Base-by-base conservation (phyloP, 1,140 invertebrate genomes). In the Drosophila subpulchrella region DNA sequence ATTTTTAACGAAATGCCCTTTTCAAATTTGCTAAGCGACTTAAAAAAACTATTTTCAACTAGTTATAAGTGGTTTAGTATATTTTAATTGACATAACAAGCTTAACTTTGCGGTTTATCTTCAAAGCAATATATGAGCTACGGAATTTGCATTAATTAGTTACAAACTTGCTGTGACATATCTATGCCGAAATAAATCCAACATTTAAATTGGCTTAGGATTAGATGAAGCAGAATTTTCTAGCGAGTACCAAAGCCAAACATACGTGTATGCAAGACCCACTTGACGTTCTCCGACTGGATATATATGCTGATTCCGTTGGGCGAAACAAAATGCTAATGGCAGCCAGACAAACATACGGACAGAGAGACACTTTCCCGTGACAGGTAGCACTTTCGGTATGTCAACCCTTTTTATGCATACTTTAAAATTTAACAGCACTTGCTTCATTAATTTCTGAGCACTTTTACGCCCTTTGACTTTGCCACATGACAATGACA, bases 381-480 rank as follows among this genome's bases (percentile, higher is more conserved):
- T 74, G 70, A 55, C 70, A 75, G 75, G 50, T 78, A 75, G 59
- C 60, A 67, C 51, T 85, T 65, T 59, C 32, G 36, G 58, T 65
- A 81, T 77, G 73, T 74, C 65, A 81, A 86, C 76, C 78, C 78
- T 73, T 86, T 85, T 81, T 74, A 81, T 82, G 53, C 56, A 68
- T 70, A 83, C 77, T 82, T 71, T 55, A 47, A 57, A 70, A 66
- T 67, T 50, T 56, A 59, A 88, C 65, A 76, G 66, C 83, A 86
- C 62, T 76, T 79, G 82, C 75, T 82, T 88, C 83, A 88, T 86
- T 86, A 83, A 79, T 79, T 83, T 86, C 81, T 56, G 67, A 88
- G 62, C 59, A 72, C 59, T 76, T 55, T 79, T 66, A 51, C 51
- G 73, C 44, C 63, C 47, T 60, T 72, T 67, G 66, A 77, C 78